Conservation (phyloP, 2,888 invertebrate genomes). For the Calameuta idolon region DNA sequence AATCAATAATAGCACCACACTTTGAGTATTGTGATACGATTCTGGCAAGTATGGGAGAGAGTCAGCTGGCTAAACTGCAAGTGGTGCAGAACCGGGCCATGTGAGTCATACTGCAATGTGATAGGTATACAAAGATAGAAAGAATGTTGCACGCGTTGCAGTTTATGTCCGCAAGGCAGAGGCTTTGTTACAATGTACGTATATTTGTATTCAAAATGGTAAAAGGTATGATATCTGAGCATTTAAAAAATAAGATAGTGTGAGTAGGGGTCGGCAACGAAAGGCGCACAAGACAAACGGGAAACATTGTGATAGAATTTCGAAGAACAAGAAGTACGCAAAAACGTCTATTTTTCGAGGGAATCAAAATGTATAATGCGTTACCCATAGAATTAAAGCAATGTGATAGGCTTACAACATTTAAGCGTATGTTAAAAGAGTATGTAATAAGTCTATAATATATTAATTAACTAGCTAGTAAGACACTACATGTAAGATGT, state of each 20-base stretch:
- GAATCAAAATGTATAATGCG: slow-evolving; percentile 14
- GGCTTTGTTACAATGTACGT: slow-evolving; percentile 17
- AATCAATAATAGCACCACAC: too few relatives aligned
- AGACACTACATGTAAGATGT: too few relatives aligned
- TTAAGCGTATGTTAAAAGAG: slow-evolving; percentile 3
- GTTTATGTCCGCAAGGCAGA: slow-evolving; percentile 20
- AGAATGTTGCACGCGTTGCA: slow-evolving; percentile 16
- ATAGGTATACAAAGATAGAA: slow-evolving; percentile 16
- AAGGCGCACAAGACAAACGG: slow-evolving; percentile 2
- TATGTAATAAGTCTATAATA: neutral
- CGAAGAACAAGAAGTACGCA: slow-evolving; percentile 10
- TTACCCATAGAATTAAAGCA: neutral
- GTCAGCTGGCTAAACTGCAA: too few relatives aligned
- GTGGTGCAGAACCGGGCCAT: too few relatives aligned
- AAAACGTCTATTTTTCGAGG: slow-evolving; percentile 9
- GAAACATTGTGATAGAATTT: slow-evolving; percentile 1
- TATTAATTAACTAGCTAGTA: too few relatives aligned
- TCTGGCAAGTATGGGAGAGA: too few relatives aligned
- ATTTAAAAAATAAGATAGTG: neutral
- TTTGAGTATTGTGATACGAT: too few relatives aligned
- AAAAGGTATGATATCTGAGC: neutral
- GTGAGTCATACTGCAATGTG: too few relatives aligned
- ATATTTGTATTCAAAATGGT: slow-evolving; percentile 16
- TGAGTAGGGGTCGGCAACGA: too few relatives aligned
- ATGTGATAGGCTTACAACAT: neutral